phyloP scores from a whole-genome alignment of 2,113 vertebrate genomes.

The Tyrannus savana region DNA sequence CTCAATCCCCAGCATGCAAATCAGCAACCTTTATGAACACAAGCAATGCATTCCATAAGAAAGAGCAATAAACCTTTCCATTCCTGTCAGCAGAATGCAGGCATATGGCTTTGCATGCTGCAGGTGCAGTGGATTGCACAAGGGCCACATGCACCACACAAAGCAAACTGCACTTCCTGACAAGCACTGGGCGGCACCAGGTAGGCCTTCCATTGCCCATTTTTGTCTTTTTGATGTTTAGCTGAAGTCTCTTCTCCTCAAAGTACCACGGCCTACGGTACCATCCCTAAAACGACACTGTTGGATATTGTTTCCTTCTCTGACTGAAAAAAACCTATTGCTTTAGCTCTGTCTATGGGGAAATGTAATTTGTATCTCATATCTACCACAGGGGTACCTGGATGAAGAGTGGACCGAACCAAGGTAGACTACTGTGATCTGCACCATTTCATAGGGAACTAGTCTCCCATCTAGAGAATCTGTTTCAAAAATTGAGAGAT shows the following conservation, averaged over 20 bases:
- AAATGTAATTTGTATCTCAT: not conserved
- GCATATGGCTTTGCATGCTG: not conserved
- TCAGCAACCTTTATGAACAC: not conserved
- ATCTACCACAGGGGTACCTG: not conserved
- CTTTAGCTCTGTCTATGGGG: not conserved
- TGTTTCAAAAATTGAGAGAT: not conserved
- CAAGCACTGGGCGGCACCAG: rapidly evolving
- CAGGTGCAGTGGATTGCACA: rapidly evolving
- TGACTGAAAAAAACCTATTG: not conserved
- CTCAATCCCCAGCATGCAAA: not conserved
- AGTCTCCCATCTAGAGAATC: not conserved
- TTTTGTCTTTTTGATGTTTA: not conserved
- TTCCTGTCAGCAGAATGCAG: not conserved
- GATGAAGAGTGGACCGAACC: not conserved
- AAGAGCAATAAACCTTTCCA: not conserved
- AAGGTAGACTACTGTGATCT: not conserved
- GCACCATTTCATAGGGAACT: not conserved
- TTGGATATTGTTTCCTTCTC: not conserved
- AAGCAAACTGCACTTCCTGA: not conserved
- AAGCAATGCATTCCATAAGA: not conserved
- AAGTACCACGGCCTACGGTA: not conserved
- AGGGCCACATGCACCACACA: not conserved
- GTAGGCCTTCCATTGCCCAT: not conserved
- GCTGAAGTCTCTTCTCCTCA: not conserved
- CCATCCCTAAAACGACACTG: not conserved